These are phyloP conservation scores for Parazoanthus darwini DNA, from an alignment of 92 coral and sea anemone species.

Conservation along the genomic window DNA sequence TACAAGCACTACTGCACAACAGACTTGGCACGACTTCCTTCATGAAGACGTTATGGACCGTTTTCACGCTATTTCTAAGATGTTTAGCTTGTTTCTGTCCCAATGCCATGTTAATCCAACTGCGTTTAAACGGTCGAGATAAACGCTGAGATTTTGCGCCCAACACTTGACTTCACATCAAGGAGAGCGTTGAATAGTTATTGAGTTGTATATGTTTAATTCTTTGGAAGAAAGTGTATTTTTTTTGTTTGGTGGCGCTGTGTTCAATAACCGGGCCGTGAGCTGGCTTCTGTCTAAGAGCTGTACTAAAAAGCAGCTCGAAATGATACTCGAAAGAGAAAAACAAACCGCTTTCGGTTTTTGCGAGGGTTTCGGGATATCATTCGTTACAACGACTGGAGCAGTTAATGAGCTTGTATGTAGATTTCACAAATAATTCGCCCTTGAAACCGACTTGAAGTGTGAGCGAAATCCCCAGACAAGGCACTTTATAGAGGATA, in stretches of 20 bases:
- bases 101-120: neutral
- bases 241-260: slow-evolving; percentile 57
- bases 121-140: slow-evolving; percentile 25
- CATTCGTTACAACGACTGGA: neutral
- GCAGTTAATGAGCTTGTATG: slow-evolving; percentile 12
- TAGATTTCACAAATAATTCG: slow-evolving; percentile 22
- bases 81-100: neutral
- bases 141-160: slow-evolving; percentile 6
- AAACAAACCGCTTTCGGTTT: slow-evolving; percentile 23
- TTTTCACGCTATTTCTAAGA: neutral
- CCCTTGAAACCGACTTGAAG: slow-evolving; percentile 20
- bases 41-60: neutral
- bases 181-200: slow-evolving; percentile 75
- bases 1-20: neutral
- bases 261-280: slow-evolving; percentile 18
- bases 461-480: slow-evolving; percentile 26
- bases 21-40: neutral
- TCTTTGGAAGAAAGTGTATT: slow-evolving; percentile 56
- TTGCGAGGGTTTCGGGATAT: neutral
- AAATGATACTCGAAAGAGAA: slow-evolving; percentile 24
- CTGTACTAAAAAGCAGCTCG: slow-evolving; percentile 16
- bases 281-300: neutral
- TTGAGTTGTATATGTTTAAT: slow-evolving; percentile 63
- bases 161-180: slow-evolving; percentile 30
- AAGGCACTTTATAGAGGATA: slow-evolving; percentile 26